Evolutionary conservation across 2,888 invertebrate species (phyloP).

Genomic region (Ypsolopha scabrella): DNA sequence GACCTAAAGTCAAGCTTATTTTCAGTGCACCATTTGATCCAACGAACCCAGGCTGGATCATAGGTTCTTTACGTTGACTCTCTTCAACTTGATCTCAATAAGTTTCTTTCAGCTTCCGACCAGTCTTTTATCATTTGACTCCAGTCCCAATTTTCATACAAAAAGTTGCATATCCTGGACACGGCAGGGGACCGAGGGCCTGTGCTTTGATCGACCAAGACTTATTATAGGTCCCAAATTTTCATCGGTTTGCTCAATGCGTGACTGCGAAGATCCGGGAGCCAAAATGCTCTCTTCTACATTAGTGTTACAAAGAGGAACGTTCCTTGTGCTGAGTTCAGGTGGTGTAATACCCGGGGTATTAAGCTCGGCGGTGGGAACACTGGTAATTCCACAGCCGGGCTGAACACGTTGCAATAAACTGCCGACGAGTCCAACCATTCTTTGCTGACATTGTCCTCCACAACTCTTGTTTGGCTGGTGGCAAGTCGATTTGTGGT

Average conservation of each 20-base stretch:
- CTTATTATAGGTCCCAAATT: slow-evolving; percentile 5
- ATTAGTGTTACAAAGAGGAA: slow-evolving; percentile 12
- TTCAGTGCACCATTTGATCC: no score
- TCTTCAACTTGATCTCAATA: no score
- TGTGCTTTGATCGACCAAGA: slow-evolving; percentile 9
- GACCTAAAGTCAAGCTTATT: no score
- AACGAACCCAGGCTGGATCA: no score
- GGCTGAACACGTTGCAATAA: slow-evolving; percentile 1
- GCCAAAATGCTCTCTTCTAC: slow-evolving; percentile 18
- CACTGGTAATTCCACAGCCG: slow-evolving; percentile 12
- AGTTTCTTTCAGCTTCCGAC: no score
- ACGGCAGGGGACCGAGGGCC: slow-evolving; percentile 8
- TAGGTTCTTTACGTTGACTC: no score
- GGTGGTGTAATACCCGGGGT: slow-evolving; percentile 13
- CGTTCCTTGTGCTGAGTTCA: slow-evolving; percentile 12
- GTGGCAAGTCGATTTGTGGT: slow-evolving; percentile 7
- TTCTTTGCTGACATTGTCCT: background rate
- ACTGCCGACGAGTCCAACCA: slow-evolving; percentile 6
- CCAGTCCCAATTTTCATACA: slow-evolving; percentile 11
- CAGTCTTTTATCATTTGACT: no score
- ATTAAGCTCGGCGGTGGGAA: slow-evolving; percentile 19
- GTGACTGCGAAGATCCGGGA: slow-evolving; percentile 13
- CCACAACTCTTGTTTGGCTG: background rate
- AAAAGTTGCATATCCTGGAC: slow-evolving; percentile 8
- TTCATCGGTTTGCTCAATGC: slow-evolving; percentile 6